Conservation (phyloP, 2,113 vertebrate species). For the Gallinago jamesoni region DNA sequence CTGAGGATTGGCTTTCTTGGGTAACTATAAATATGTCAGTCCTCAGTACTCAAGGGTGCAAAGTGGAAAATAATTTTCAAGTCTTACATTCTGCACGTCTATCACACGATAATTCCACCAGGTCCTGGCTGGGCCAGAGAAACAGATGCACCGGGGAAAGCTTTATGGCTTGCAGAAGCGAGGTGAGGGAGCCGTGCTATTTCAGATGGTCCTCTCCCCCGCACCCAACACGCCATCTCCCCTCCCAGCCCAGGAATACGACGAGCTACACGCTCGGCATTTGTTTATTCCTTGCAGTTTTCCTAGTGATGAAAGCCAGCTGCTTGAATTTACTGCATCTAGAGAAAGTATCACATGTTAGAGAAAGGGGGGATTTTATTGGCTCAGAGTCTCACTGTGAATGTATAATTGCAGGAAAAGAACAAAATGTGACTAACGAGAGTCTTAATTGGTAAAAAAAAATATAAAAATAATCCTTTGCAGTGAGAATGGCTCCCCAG, state of each 20-base stretch:
- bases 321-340: conserved; percentile 32
- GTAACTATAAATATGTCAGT: not conserved
- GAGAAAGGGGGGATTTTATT: conserved; percentile 8
- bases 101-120: rapidly evolving
- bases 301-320: conserved; percentile 58
- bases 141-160: not conserved
- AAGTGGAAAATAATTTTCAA: not conserved
- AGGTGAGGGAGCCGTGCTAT: not conserved
- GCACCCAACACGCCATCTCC: not conserved
- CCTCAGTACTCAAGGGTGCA: not conserved
- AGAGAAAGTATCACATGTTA: not conserved
- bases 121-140: not conserved
- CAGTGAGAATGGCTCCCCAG: not conserved
- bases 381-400: not conserved
- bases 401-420: conserved; percentile 40
- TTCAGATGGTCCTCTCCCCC: not conserved
- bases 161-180: not conserved
- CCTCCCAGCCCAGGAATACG: conserved; percentile 1
- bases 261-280: not conserved
- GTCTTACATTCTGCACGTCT: not conserved
- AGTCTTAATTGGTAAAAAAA: not conserved
- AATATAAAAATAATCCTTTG: not conserved
- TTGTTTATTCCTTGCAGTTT: conserved; percentile 62
- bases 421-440: conserved; percentile 12
- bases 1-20: not conserved